Conservation (phyloP, 2,113 vertebrate genomes). For the Istiophorus platypterus region DNA sequence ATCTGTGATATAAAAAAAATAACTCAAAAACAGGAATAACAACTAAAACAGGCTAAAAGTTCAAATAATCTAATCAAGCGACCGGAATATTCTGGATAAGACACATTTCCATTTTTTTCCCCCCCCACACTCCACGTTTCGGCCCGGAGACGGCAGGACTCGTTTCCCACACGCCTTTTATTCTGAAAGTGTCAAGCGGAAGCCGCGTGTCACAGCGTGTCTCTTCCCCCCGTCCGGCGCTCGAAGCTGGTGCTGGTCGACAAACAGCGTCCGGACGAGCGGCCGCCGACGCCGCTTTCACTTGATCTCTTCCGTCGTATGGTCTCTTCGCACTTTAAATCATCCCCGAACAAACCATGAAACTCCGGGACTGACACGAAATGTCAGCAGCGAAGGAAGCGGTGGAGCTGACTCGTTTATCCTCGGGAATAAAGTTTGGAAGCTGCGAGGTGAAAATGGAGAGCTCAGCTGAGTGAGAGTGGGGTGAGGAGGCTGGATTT, state of each 20-base stretch:
- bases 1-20: too few relatives aligned
- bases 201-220: accelerated
- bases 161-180: conserved; percentile 32
- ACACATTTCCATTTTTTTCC: too few relatives aligned
- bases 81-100: too few relatives aligned
- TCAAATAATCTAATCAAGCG: neutral
- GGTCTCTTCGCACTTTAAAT: neutral
- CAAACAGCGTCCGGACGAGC: conserved; percentile 74
- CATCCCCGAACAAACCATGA: neutral
- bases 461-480: conserved; percentile 83
- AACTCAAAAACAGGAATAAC: too few relatives aligned
- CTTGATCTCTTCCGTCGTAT: too few relatives aligned
- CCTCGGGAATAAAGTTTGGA: conserved; percentile 66
- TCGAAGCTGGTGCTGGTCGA: conserved; percentile 74
- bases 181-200: conserved; percentile 53
- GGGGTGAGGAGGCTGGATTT: conserved; percentile 84
- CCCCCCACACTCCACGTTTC: too few relatives aligned
- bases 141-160: too few relatives aligned
- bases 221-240: neutral
- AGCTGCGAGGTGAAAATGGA: conserved; percentile 80
- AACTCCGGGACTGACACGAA: neutral
- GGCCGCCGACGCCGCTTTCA: too few relatives aligned
- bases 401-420: conserved; percentile 21
- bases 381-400: neutral
- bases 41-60: too few relatives aligned